These are phyloP conservation scores for Xestoiulus laeticollis DNA, from an alignment of 2,888 invertebrate species.

Conservation along the genomic window DNA sequence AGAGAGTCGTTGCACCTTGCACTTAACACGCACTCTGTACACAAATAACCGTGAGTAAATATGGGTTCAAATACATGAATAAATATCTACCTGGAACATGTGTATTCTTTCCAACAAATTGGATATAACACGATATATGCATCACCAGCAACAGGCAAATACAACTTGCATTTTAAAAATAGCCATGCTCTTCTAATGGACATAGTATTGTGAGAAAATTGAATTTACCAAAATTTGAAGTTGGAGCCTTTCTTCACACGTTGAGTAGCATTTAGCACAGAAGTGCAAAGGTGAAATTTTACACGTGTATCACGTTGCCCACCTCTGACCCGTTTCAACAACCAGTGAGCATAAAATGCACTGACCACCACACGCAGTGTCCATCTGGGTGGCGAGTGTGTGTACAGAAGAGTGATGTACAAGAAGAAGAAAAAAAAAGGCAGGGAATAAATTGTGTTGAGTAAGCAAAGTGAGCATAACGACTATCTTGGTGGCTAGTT, in stretches of 20 bases:
- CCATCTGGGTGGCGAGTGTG: slow-evolving; percentile 19
- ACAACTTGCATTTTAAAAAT: neutral
- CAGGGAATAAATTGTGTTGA: slow-evolving; percentile 34
- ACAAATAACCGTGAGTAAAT: too few species aligned
- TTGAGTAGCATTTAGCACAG: neutral
- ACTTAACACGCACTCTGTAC: too few species aligned
- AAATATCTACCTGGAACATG: too few species aligned
- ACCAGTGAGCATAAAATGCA: slow-evolving; percentile 29
- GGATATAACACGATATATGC: neutral
- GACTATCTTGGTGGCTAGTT: slow-evolving; percentile 40
- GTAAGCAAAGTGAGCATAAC: slow-evolving; percentile 41
- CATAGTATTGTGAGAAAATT: neutral
- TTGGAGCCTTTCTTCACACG: slow-evolving; percentile 22
- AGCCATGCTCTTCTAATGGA: neutral
- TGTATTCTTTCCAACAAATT: too few species aligned
- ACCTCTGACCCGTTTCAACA: slow-evolving; percentile 34
- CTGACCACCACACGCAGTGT: slow-evolving; percentile 25
- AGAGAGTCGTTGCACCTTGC: too few species aligned
- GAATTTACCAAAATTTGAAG: slow-evolving; percentile 12
- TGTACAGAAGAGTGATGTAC: slow-evolving; percentile 11
- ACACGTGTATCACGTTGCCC: slow-evolving; percentile 39
- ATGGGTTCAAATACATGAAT: too few species aligned
- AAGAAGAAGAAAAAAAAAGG: slow-evolving; percentile 11
- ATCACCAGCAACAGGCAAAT: neutral
- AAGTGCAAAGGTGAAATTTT: slow-evolving; percentile 10